Base-by-base conservation (phyloP, 2,888 invertebrate genomes). In the Myopa tessellatipennis region DNA sequence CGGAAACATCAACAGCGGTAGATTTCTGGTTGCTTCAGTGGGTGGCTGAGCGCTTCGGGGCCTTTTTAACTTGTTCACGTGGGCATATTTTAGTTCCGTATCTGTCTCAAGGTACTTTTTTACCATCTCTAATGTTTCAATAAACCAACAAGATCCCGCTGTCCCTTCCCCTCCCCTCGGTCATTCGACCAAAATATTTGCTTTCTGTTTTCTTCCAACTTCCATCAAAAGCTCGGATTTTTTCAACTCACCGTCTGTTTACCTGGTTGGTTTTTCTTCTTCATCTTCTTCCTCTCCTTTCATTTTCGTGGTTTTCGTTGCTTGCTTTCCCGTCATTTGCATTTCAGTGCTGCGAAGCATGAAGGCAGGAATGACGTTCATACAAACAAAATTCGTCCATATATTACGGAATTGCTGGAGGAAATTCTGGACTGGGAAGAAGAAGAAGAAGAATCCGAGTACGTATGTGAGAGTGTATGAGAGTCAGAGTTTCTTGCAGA, bases 281-380 rank as follows among this genome's bases (percentile, higher is more conserved):
- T 74, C 12, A 16, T 36, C 52, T 40, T 40, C 18, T 45, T 26
- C 26, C 50, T 55, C 26, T 71, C 55, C 50, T 55, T 55, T 45
- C 10, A 12, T 34, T 18, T 65, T 72, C 14, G 58, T 40, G 58
- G 38, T 18, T 72, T 40, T 38, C 40, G 58, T 72, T 38, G 71
- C 36, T 38, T n/a, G 58, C 18, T 40, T 72, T 60, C 14, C 50
- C 50, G 65, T 65, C 74, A 74, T 74, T 74, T 74, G 52, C 50
- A 74, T 74, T 52, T 73, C n/a, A 6, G 65, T 50, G 52, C 65
- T 74, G 34, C 63, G 50, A 65, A 65, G 50, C 74, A 65, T 63
- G 74, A 63, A 65, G 14, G n/a, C 18, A 60, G 55, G 71, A 34
- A 72, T 60, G 71, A 72, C 71, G 60, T 36, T 12, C 70, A 55